phyloP scores from a whole-genome alignment of 2,797 vertebrate species.

The Ispidina lecontei region DNA sequence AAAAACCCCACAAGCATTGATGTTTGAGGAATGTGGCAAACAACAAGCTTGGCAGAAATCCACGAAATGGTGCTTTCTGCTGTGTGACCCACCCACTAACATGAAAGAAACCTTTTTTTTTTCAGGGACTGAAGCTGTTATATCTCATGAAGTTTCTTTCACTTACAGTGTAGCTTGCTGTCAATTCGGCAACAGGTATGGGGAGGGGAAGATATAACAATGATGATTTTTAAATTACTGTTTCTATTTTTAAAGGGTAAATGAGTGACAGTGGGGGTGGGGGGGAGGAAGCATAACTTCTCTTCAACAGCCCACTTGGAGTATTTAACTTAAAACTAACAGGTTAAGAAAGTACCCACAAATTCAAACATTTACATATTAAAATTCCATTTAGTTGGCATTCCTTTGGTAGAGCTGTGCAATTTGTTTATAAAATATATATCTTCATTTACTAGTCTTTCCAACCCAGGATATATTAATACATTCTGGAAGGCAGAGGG shows the following conservation, averaged over 20 bases:
- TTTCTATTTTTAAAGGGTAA: background rate
- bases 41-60: constrained; percentile 1
- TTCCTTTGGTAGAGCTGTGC: background rate
- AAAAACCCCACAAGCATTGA: background rate
- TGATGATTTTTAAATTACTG: background rate
- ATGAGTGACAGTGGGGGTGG: background rate
- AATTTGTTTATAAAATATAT: constrained; percentile 48
- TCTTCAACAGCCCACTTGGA: background rate
- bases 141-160: background rate
- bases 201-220: background rate
- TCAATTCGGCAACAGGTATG: background rate
- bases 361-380: constrained; percentile 25
- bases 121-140: background rate
- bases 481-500: constrained; percentile 14
- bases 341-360: background rate
- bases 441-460: constrained; percentile 28
- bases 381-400: background rate
- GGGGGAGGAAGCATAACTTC: background rate
- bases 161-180: background rate
- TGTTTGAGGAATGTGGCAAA: constrained; percentile 30
- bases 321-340: background rate
- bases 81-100: background rate
- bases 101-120: background rate
- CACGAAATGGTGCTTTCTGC: background rate
- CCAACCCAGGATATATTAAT: background rate